Percentiles rank a stretch among this genome's conserved stretches.
phyloP scores from a whole-genome alignment of 2,888 invertebrate genomes.

The Blomia tropicalis region DNA sequence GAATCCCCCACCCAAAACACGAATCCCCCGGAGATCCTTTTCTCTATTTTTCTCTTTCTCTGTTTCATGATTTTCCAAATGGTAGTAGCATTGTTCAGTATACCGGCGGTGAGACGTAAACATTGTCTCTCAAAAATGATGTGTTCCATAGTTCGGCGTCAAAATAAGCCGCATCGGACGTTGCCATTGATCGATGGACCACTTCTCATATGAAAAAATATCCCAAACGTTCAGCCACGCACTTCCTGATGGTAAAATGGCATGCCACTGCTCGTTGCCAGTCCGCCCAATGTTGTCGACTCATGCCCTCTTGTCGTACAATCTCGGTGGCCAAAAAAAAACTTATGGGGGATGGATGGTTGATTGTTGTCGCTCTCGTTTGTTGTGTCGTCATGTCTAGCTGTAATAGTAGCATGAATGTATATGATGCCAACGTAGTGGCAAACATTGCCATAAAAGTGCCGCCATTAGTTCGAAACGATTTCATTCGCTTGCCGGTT shows the following conservation, averaged over 20 bases:
- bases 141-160: neutral
- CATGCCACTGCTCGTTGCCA: neutral
- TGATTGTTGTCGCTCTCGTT: no score
- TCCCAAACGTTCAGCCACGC: neutral
- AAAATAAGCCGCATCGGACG: neutral
- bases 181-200: neutral
- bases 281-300: no score
- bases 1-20: neutral
- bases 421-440: no score
- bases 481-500: slow-evolving; percentile 6
- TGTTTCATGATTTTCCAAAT: neutral
- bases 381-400: no score
- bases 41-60: no score
- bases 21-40: no score
- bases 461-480: neutral
- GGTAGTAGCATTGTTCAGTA: neutral
- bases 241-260: neutral
- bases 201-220: neutral
- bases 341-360: no score
- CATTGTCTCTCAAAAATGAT: neutral
- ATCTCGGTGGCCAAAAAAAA: no score
- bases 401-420: no score
- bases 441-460: neutral
- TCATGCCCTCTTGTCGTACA: no score
- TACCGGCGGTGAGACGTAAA: neutral